These are phyloP conservation scores for Drosophila setosimentum DNA, from an alignment of 2,888 invertebrate genomes.

Conservation along the genomic window DNA sequence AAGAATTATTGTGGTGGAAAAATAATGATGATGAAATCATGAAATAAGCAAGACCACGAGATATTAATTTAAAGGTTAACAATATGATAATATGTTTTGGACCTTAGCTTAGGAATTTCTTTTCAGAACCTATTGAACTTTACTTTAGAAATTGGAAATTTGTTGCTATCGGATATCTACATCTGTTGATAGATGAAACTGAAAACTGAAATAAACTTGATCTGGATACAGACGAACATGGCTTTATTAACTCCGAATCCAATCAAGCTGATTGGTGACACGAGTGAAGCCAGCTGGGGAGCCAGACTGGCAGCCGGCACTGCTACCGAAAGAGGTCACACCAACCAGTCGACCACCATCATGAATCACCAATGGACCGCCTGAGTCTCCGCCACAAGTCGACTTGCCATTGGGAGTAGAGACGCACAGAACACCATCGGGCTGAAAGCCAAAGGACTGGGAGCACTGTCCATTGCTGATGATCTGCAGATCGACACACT, in stretches of 20 bases:
- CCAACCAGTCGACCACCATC: constrained; percentile 51
- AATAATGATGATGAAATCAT: not conserved
- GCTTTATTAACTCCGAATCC: constrained; percentile 52
- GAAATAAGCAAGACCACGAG: not conserved
- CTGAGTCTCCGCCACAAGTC: constrained; percentile 66
- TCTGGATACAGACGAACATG: not conserved
- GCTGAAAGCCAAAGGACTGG: constrained; percentile 80
- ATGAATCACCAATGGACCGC: constrained; percentile 68
- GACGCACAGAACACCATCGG: constrained; percentile 51
- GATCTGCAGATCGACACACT: constrained; percentile 80
- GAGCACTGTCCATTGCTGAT: constrained; percentile 82
- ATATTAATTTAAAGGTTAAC: not conserved
- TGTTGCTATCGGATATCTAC: not conserved
- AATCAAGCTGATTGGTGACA: constrained; percentile 56
- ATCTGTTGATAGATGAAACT: not conserved
- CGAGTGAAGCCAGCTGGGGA: constrained; percentile 60
- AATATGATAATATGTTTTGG: not conserved
- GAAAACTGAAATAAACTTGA: not conserved
- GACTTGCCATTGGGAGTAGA: constrained; percentile 44
- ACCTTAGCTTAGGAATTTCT: not conserved
- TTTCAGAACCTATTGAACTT: no score
- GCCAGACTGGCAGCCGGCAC: constrained; percentile 55
- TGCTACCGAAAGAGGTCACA: constrained; percentile 58
- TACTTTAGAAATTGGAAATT: not conserved
- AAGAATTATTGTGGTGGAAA: not conserved